Evolutionary conservation across 2,888 invertebrate genomes (phyloP).

Genomic region (Pyrocoelia pectoralis): DNA sequence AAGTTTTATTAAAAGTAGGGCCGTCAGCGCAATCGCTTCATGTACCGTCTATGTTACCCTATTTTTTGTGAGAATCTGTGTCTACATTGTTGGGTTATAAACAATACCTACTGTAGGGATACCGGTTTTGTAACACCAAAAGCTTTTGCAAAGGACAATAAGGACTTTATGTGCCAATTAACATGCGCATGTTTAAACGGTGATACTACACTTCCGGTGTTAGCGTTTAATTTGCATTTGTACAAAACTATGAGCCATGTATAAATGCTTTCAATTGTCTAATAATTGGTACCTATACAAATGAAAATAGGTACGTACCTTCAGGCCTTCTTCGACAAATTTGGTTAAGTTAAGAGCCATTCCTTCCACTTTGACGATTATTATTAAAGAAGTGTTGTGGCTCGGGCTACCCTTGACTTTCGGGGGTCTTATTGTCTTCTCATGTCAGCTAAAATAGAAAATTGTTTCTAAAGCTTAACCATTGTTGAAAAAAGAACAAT

Average conservation of each 20-base stretch:
- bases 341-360: constrained; percentile 8
- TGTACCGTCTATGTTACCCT: constrained; percentile 14
- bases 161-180: too few species aligned
- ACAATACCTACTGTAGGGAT: too few species aligned
- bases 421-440: neutral
- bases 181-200: too few species aligned
- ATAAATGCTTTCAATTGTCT: constrained; percentile 8
- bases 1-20: constrained; percentile 53
- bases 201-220: too few species aligned
- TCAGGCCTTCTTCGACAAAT: neutral
- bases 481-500: constrained; percentile 13
- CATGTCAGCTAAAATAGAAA: constrained; percentile 10
- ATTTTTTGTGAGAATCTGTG: constrained; percentile 31
- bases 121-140: too few species aligned
- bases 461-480: constrained; percentile 7
- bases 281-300: neutral
- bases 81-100: too few species aligned
- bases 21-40: constrained; percentile 38
- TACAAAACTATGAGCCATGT: neutral
- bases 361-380: neutral
- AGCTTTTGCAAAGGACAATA: too few species aligned
- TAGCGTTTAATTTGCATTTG: too few species aligned
- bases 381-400: constrained; percentile 2
- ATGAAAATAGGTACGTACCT: constrained; percentile 7
- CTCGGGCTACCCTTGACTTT: neutral